phyloP scores from a whole-genome alignment of 2,888 invertebrate species.

The Aphodius granarius region DNA sequence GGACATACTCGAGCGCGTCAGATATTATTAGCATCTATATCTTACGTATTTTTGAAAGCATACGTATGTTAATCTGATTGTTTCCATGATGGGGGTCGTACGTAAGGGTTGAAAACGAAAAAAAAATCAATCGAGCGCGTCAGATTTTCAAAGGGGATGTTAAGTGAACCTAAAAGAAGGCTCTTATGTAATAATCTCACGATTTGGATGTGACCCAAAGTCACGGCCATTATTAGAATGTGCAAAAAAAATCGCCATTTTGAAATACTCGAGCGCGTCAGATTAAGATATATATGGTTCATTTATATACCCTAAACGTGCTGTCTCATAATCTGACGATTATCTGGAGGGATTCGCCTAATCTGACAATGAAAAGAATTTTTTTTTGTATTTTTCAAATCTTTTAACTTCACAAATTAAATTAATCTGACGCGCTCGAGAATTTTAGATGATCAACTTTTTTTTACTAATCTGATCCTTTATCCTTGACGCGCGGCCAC shows the following conservation, averaged over 20 bases:
- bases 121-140: constrained; percentile 31
- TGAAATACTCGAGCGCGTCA: constrained; percentile 34
- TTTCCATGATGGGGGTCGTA: constrained; percentile 31
- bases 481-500: too few relatives aligned
- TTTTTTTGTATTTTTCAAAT: neutral
- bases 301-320: constrained; percentile 21
- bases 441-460: too few relatives aligned
- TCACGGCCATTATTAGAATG: constrained; percentile 28
- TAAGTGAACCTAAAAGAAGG: constrained; percentile 30
- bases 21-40: constrained; percentile 10
- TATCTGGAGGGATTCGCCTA: constrained; percentile 26
- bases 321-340: constrained; percentile 28
- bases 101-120: constrained; percentile 24
- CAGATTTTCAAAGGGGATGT: constrained; percentile 29
- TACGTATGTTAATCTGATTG: constrained; percentile 30
- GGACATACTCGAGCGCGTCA: too few relatives aligned
- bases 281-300: constrained; percentile 30
- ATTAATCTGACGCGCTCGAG: too few relatives aligned
- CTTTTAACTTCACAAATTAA: neutral
- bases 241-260: constrained; percentile 28
- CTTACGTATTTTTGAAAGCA: constrained; percentile 28
- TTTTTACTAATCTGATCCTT: too few relatives aligned
- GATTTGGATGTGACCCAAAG: constrained; percentile 31
- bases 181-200: constrained; percentile 26
- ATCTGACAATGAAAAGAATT: constrained; percentile 15